These are phyloP conservation scores for Pharmacophagus antenor DNA, from an alignment of 2,888 invertebrate species.

Conservation along the genomic window DNA sequence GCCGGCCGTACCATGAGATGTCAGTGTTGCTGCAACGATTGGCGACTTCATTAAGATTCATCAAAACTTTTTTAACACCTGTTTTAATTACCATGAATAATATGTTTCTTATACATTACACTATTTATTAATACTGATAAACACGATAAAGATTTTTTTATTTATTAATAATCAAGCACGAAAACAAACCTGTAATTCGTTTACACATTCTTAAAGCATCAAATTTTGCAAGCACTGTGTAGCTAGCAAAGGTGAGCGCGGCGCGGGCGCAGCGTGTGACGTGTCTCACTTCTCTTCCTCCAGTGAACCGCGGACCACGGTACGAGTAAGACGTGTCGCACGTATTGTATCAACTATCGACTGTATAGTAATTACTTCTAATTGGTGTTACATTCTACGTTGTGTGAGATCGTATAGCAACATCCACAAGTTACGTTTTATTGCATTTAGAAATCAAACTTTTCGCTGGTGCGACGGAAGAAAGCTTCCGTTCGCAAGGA, in stretches of 20 bases:
- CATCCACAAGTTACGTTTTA: conserved; percentile 32
- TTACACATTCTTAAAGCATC: conserved; percentile 45
- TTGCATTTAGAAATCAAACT: conserved; percentile 34
- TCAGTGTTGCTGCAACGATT: conserved; percentile 45
- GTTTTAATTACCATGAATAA: too few species aligned
- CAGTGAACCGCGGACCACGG: conserved; percentile 68
- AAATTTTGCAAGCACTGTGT: conserved; percentile 47
- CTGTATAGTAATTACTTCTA: conserved; percentile 39
- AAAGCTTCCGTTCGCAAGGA: conserved; percentile 53
- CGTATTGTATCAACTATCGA: conserved; percentile 33
- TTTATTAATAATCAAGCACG: neutral
- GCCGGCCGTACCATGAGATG: conserved; percentile 66
- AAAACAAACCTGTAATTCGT: neutral
- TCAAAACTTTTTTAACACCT: too few species aligned
- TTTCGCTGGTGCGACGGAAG: conserved; percentile 37
- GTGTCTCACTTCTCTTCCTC: conserved; percentile 69
- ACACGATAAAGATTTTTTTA: too few species aligned
- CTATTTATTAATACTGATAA: too few species aligned
- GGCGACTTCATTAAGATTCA: too few species aligned
- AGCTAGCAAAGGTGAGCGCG: conserved; percentile 72
- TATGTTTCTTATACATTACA: neutral
- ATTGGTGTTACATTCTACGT: conserved; percentile 56
- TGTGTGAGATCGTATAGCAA: conserved; percentile 38
- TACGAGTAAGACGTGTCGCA: conserved; percentile 44
- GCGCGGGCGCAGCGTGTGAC: conserved; percentile 74